Evolutionary conservation across 2,888 invertebrate genomes (phyloP), one percentile per base, ranked within the genome.

Genomic region (Drosophila formosana): DNA sequence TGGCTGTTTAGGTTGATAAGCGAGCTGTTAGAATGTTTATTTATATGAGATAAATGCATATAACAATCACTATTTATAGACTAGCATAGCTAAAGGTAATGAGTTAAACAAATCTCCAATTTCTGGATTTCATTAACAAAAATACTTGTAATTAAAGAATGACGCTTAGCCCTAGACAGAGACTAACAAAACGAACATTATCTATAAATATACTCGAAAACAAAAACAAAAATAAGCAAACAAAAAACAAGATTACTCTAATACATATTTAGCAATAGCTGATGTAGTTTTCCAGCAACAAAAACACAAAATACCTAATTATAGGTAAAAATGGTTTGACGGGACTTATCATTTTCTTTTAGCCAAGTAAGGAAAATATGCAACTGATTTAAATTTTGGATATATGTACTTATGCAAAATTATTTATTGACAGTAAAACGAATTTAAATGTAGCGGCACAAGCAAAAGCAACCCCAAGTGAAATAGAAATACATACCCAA

Each of bases 371-470:
- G 64, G 45, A 55, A 47, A 65, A 62, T 46, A 34, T 8, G 25
- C 46, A 68, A 68, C 45, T 65, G 64, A 69, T 68, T 62, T 65
- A 72, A 72, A 67, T 80, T 81, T 72, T 79, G 64, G 50, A 72
- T 68, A 55, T 67, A 60, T 73, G 55, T 77, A 69, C 43, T 68
- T 56, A 63, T 74, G 61, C 52, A 68, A 67, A 68, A 69, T 18
- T 46, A 64, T 63, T 73, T 53, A 71, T 75, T 82, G 82, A 52
- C 78, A 81, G 71, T 66, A 69, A 72, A 80, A 83, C 89, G 90
- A 89, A 89, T 90, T 89, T 90, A 89, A 88, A 72, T 57, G 88
- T 90, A 89, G 88, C 64, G 66, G 61, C 88, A 88, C 79, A 39
- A 51, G 57, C 56, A 60, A 66, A 62, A 55, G 50, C 30, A 55